A percentile compares a stretch with the other conserved stretches of the same genome.
Evolutionary conservation across 1,140 invertebrate species (phyloP).

Genomic region (Leptopilina clavipes): DNA sequence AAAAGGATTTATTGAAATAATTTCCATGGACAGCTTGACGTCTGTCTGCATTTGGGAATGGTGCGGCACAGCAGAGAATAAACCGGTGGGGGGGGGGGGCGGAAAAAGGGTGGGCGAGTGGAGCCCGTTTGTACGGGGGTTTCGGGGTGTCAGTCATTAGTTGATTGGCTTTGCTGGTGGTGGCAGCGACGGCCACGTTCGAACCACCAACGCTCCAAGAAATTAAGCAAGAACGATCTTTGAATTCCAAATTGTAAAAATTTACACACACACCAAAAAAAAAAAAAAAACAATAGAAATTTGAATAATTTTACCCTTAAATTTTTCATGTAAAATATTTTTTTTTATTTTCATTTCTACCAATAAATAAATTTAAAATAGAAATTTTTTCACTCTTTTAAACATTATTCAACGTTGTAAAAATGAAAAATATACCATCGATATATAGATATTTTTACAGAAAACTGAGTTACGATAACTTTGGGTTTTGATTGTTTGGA

Average conservation of each 20-base stretch:
- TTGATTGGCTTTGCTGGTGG: slow-evolving; percentile 56
- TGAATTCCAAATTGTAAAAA: slow-evolving; percentile 39
- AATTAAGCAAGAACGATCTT: slow-evolving; percentile 42
- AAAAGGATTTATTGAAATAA: slow-evolving; percentile 50
- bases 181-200: slow-evolving; percentile 40
- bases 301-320: too few relatives aligned
- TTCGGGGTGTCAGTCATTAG: slow-evolving; percentile 63
- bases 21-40: slow-evolving; percentile 49
- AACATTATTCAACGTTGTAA: too few relatives aligned
- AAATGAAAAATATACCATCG: too few relatives aligned
- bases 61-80: slow-evolving; percentile 2
- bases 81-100: too few relatives aligned
- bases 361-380: too few relatives aligned
- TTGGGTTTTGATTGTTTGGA: background rate
- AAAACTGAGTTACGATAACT: too few relatives aligned
- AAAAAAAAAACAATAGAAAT: too few relatives aligned
- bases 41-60: slow-evolving; percentile 42
- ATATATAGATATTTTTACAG: too few relatives aligned
- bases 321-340: background rate
- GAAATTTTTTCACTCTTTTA: too few relatives aligned
- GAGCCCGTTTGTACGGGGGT: slow-evolving; percentile 32
- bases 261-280: background rate
- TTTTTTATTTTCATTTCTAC: too few relatives aligned
- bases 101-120: slow-evolving; percentile 39
- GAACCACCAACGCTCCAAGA: slow-evolving; percentile 41